A percentile compares a stretch with the other conserved stretches of the same genome.
Conservation (phyloP, 2,888 invertebrate species). For the Ashinkailepas kermadecensis region DNA sequence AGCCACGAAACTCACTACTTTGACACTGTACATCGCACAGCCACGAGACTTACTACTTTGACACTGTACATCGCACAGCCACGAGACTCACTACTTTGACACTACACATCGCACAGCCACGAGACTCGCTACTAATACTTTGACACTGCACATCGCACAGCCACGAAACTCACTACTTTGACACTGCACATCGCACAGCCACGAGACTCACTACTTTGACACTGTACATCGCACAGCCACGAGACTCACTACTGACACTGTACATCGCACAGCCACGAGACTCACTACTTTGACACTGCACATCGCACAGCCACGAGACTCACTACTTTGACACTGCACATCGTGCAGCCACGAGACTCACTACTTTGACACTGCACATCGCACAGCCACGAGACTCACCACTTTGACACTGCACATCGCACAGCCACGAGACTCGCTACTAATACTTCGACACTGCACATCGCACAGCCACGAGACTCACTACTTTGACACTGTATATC, state of each 20-base stretch:
- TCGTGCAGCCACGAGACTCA: constrained; percentile 67
- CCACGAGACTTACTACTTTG: constrained; percentile 74
- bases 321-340: constrained; percentile 87
- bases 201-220: constrained; percentile 83
- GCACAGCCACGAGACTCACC: constrained; percentile 53
- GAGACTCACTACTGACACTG: too few species aligned
- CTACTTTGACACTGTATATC: constrained; percentile 83
- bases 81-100: constrained; percentile 36
- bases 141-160: constrained; percentile 76
- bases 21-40: too few species aligned
- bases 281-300: too few species aligned
- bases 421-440: constrained; percentile 61
- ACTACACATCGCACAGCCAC: too few species aligned
- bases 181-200: too few species aligned
- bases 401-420: constrained; percentile 87
- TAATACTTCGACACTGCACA: too few species aligned
- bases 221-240: constrained; percentile 78
- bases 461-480: constrained; percentile 48
- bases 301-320: constrained; percentile 42
- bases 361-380: too few species aligned
- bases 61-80: constrained; percentile 83
- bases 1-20: constrained; percentile 59
- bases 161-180: constrained; percentile 55
- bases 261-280: too few species aligned
- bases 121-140: constrained; percentile 88